Evolutionary conservation across 30 jellyfish, hydroid and myxozoan species (phyloP).

Genomic region (Turritopsis dohrnii): DNA sequence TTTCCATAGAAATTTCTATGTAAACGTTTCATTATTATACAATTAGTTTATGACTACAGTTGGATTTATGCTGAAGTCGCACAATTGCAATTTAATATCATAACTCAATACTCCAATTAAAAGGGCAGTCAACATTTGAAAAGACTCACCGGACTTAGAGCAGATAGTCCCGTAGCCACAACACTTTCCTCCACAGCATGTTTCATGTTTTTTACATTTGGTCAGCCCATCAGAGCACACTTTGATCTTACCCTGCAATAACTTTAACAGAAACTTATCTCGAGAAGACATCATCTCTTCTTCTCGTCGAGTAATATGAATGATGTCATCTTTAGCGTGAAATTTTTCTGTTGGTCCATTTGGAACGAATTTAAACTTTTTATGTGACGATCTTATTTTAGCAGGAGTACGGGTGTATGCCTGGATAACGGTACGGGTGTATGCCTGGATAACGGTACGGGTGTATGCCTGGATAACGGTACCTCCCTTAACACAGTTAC

Average conservation of each 20-base stretch:
- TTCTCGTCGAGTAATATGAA: slow-evolving; percentile 47
- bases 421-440: slow-evolving; percentile 45
- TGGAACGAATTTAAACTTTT: neutral
- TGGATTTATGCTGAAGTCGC: too few species aligned
- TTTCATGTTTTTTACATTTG: slow-evolving; percentile 38
- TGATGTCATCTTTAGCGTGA: neutral
- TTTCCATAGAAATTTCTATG: too few species aligned
- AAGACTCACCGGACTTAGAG: neutral
- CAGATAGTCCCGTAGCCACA: slow-evolving; percentile 62
- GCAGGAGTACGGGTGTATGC: neutral
- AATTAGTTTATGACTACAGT: too few species aligned
- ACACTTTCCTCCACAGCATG: slow-evolving; percentile 71
- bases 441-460: neutral
- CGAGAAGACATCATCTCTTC: slow-evolving; percentile 65
- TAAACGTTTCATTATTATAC: too few species aligned
- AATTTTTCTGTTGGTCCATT: neutral
- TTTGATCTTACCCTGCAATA: neutral
- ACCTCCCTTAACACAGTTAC: neutral
- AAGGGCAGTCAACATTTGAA: neutral
- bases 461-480: neutral
- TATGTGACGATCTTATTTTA: neutral
- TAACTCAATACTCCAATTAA: neutral
- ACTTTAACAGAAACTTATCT: slow-evolving; percentile 23
- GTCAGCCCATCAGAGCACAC: slow-evolving; percentile 50
- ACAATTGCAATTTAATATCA: too few species aligned